Evolutionary conservation across 1,140 invertebrate species (phyloP), one percentile per base, ranked within the genome.

Genomic region (Scaptomyza graminum): DNA sequence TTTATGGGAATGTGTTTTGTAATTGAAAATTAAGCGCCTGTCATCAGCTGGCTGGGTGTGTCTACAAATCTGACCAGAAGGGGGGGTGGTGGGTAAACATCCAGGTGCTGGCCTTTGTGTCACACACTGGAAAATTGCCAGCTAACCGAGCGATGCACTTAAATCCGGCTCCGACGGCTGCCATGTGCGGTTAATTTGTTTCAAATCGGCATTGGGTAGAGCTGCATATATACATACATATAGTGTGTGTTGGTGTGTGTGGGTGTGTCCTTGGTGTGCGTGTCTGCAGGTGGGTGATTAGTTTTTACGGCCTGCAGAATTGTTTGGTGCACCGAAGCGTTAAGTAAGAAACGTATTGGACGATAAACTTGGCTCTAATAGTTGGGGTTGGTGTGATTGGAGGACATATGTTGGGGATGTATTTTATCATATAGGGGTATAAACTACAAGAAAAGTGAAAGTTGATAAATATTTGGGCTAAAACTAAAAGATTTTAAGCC

Each of bases 21-120:
- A 82, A 82, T 82, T 82, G 79, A 82, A 82, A 83, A 82, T 83
- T 82, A 82, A 82, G 79, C 79, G 74, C 64, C 69, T 82, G 79
- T 83, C 79, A 79, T 78, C 74, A 55, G 64, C 22, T 47, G 2
- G 7, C 0, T 34, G 7, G 7, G 46, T 25, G 68, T n/a, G 64
- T 9, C 7, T 8, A 34, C 46, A 54, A 71, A 64, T n/a, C 12
- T n/a, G 73, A 3, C 15, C 4, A 41, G 28, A 47, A 44, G 49
- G 25, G 13, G n/a, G 22, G 25, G 22, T 4, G 22, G 22, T n/a
- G 22, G 2, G 6, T 5, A n/a, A 41, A 41, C 12, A 12, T 41
- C 12, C 12, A 41, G 0, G 8, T 47, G 47, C 11, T n/a, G 9
- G 34, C 9, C 9, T 37, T 11, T 37, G 28, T 22, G 28, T 28